Evolutionary conservation across 2,113 vertebrate species (phyloP).

Genomic region (Passerina amoena): DNA sequence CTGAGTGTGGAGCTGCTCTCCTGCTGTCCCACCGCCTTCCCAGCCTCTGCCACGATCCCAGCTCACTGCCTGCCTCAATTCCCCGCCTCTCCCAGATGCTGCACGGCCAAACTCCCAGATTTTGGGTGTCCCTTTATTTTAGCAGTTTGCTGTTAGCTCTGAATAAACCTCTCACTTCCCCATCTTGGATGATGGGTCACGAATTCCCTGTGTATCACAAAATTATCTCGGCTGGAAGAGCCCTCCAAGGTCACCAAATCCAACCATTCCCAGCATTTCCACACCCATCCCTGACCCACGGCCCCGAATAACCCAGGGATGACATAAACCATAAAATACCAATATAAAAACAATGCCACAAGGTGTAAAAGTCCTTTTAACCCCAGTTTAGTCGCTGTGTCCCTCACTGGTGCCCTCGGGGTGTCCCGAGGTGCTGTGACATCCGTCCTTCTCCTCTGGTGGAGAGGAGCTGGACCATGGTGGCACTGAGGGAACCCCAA

Average conservation of each 20-base stretch:
- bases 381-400: fast-evolving
- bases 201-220: fast-evolving
- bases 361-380: not conserved
- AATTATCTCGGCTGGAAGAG: fast-evolving
- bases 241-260: not conserved
- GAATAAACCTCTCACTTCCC: not conserved
- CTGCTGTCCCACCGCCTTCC: not conserved
- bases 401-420: fast-evolving
- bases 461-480: not conserved
- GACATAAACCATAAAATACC: not conserved
- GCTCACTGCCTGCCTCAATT: not conserved
- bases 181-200: fast-evolving
- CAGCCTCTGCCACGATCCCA: not conserved
- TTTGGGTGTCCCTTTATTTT: not conserved
- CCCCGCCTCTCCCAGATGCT: not conserved
- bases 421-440: not conserved
- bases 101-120: not conserved
- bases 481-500: not conserved
- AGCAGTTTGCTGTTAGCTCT: not conserved
- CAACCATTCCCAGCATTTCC: not conserved
- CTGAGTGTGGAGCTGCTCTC: not conserved
- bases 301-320: not conserved
- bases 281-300: not conserved
- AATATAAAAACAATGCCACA: fast-evolving
- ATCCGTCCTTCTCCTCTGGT: fast-evolving